These are phyloP conservation scores for Lanius collurio DNA, from an alignment of 2,113 vertebrate species.

Conservation along the genomic window DNA sequence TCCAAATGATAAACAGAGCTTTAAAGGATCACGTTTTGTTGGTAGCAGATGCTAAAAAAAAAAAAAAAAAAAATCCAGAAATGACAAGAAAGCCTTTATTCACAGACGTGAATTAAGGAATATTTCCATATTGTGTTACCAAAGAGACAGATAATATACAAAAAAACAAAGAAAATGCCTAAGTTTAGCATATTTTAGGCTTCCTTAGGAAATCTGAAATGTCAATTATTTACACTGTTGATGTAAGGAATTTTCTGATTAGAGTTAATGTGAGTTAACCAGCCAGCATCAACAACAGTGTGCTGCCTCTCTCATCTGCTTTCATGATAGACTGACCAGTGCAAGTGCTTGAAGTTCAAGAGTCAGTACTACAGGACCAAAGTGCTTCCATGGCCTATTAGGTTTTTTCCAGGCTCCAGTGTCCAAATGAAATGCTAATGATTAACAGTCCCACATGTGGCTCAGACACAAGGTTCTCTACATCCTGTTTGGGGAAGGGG, in stretches of 20 bases:
- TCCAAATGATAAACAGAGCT: neutral
- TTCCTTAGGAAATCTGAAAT: neutral
- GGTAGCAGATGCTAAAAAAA: neutral
- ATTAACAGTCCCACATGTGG: neutral
- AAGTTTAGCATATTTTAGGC: constrained; percentile 22
- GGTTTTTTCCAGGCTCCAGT: neutral
- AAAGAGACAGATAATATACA: neutral
- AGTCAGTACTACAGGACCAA: neutral
- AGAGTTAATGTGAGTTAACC: neutral
- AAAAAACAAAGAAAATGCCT: neutral
- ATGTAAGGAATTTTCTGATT: neutral
- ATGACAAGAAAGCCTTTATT: constrained; percentile 1
- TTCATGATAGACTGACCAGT: neutral
- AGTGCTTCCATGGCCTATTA: neutral
- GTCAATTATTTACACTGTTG: neutral
- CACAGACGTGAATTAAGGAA: neutral
- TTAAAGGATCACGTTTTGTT: constrained; percentile 4
- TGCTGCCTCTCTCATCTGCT: neutral
- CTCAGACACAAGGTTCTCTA: neutral
- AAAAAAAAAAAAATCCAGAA: neutral
- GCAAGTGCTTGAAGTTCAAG: neutral
- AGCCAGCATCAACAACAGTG: neutral
- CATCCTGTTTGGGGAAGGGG: neutral
- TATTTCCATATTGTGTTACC: neutral
- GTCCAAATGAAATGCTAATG: neutral